A percentile compares a stretch with the other conserved stretches of the same genome.
These are phyloP conservation scores for Anoplolepis gracilipes DNA, from an alignment of 1,140 invertebrate species.

Conservation along the genomic window DNA sequence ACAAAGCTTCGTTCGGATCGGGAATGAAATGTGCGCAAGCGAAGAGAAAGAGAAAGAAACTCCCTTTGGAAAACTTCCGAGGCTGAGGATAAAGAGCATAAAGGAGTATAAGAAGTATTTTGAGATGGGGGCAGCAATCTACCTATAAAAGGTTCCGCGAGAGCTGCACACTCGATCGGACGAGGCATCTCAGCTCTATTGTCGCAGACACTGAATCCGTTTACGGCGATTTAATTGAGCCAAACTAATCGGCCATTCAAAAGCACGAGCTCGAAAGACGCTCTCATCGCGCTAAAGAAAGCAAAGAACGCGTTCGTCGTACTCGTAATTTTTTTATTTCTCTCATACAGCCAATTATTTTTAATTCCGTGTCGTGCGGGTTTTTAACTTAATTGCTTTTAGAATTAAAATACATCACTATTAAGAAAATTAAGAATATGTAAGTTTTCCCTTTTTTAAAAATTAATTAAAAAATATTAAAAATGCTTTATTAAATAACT, in stretches of 20 bases:
- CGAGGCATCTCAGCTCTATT: constrained; percentile 59
- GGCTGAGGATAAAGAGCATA: constrained; percentile 65
- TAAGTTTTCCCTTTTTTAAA: not conserved
- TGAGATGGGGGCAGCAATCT: constrained; percentile 26
- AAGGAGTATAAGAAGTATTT: constrained; percentile 68
- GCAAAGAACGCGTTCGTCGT: not conserved
- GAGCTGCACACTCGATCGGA: constrained; percentile 69
- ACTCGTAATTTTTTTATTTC: constrained; percentile 12
- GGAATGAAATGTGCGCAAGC: constrained; percentile 59
- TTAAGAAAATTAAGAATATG: not conserved
- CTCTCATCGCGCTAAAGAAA: not conserved
- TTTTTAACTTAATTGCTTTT: not conserved
- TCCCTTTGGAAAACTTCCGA: constrained; percentile 55
- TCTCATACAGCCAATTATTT: not conserved
- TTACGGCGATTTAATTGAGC: constrained; percentile 72
- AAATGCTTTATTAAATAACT: not conserved
- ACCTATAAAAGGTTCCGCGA: constrained; percentile 60
- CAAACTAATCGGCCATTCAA: constrained; percentile 76
- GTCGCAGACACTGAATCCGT: constrained; percentile 65
- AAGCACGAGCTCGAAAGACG: constrained; percentile 12
- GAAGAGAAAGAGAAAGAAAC: constrained; percentile 36
- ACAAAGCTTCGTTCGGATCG: constrained; percentile 51
- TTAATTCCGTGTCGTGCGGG: not conserved
- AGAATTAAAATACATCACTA: not conserved
- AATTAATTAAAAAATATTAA: not conserved